phyloP scores from a whole-genome alignment of 1,140 invertebrate species.

The Heliothis virescens region DNA sequence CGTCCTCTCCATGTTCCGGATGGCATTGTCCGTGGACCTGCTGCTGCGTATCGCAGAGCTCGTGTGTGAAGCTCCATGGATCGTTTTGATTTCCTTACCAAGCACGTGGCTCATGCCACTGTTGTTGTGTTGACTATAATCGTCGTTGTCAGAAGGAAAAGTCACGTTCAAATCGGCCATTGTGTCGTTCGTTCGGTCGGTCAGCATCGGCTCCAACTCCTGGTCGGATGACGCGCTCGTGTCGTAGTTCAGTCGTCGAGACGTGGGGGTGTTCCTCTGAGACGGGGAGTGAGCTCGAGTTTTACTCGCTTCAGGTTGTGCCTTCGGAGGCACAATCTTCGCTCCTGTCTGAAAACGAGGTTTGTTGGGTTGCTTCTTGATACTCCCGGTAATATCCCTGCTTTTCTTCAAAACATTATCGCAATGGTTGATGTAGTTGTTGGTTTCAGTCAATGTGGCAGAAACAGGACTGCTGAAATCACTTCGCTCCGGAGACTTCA shows the following conservation, averaged over 20 bases:
- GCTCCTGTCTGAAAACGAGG: conserved; percentile 49
- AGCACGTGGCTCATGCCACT: conserved; percentile 37
- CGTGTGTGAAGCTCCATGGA: conserved; percentile 3
- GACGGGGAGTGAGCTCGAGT: conserved; percentile 67
- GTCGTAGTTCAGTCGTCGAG: conserved; percentile 75
- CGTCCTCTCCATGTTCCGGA: conserved; percentile 64
- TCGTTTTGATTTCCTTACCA: conserved; percentile 31
- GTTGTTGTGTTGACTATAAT: conserved; percentile 42
- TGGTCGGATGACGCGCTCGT: conserved; percentile 71
- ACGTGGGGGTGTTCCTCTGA: conserved; percentile 59
- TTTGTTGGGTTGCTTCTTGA: conserved; percentile 63
- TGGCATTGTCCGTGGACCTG: conserved; percentile 42
- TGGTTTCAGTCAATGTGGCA: conserved; percentile 74
- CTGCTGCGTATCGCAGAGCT: conserved; percentile 5
- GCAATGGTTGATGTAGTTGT: conserved; percentile 75
- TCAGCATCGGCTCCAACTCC: conserved; percentile 76
- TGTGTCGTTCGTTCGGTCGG: conserved; percentile 83
- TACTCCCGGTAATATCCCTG: conserved; percentile 72
- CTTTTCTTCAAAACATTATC: conserved; percentile 75
- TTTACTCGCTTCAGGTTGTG: conserved; percentile 55
- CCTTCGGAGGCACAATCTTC: conserved; percentile 55
- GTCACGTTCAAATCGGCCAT: conserved; percentile 84
- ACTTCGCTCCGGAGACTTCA: conserved; percentile 59
- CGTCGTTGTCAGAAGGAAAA: conserved; percentile 78
- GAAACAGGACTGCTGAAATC: conserved; percentile 62